These are phyloP conservation scores for Drosophila kambysellisi DNA, from an alignment of 2,888 invertebrate species.

Conservation along the genomic window DNA sequence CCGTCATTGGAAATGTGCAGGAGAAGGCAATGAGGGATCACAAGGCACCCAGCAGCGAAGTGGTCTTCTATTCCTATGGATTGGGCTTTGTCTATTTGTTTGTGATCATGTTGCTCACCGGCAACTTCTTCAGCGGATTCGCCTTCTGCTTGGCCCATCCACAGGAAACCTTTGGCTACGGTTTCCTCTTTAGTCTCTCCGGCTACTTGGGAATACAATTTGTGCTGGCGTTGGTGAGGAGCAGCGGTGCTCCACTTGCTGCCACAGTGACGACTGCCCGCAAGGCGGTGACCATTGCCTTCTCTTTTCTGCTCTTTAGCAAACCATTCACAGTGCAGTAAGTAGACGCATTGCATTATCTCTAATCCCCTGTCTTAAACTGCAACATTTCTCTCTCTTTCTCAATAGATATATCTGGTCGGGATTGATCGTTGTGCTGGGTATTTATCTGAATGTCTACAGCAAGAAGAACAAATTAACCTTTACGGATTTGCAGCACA, in stretches of 20 bases:
- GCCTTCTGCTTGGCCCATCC: constrained; percentile 91
- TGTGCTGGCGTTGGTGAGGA: constrained; percentile 94
- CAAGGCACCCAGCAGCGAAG: constrained; percentile 94
- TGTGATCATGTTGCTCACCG: constrained; percentile 89
- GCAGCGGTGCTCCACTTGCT: constrained; percentile 95
- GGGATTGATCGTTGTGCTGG: constrained; percentile 93
- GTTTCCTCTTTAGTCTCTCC: constrained; percentile 93
- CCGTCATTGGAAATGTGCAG: constrained; percentile 98
- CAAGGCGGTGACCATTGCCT: constrained; percentile 95
- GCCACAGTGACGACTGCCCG: constrained; percentile 96
- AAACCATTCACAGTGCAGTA: constrained; percentile 97
- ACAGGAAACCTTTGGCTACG: constrained; percentile 92
- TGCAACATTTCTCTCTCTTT: constrained; percentile 1
- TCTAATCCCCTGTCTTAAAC: neutral
- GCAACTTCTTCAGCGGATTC: constrained; percentile 91
- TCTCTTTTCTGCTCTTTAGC: constrained; percentile 96
- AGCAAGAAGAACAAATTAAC: constrained; percentile 89
- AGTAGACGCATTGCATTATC: constrained; percentile 81
- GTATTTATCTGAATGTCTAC: constrained; percentile 97
- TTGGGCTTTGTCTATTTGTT: constrained; percentile 94
- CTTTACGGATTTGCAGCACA: constrained; percentile 76
- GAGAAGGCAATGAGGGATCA: constrained; percentile 96
- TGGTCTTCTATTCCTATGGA: constrained; percentile 96
- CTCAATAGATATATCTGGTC: constrained; percentile 93
- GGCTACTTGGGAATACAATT: constrained; percentile 98